A percentile compares a stretch with the other conserved stretches of the same genome.
Evolutionary conservation across 2,113 vertebrate genomes (phyloP).

Genomic region (Atractosteus spatula): DNA sequence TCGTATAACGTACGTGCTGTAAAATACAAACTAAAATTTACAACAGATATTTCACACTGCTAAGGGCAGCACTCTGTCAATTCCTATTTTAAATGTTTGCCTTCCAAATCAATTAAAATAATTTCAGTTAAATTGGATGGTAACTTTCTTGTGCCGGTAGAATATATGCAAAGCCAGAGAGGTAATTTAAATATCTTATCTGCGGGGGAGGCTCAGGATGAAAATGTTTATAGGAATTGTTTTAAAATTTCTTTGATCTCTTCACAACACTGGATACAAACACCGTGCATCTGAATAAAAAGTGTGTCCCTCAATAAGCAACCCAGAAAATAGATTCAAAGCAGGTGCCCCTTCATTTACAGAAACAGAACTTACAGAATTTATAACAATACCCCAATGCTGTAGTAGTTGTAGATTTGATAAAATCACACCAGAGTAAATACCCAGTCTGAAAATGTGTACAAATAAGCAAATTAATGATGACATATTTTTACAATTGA

Average conservation of each 20-base stretch:
- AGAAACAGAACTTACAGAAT: too few relatives aligned
- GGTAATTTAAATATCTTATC: slow-evolving; percentile 13
- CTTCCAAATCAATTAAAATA: slow-evolving; percentile 12
- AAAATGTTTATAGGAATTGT: slow-evolving; percentile 8
- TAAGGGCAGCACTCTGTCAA: background rate
- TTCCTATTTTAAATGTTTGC: background rate
- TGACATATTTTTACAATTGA: too few relatives aligned
- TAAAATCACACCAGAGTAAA: too few relatives aligned
- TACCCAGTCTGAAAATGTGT: too few relatives aligned
- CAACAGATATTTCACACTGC: background rate
- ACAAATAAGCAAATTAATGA: too few relatives aligned
- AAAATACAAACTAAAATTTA: background rate
- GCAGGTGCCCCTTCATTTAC: too few relatives aligned
- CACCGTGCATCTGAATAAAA: background rate
- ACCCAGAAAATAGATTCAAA: too few relatives aligned
- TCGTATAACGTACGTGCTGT: background rate
- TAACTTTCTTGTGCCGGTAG: background rate
- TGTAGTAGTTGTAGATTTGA: too few relatives aligned
- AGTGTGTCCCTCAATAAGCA: too few relatives aligned
- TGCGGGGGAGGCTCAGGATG: slow-evolving; percentile 1
- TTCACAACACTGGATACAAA: background rate
- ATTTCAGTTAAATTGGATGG: background rate
- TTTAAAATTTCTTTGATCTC: background rate
- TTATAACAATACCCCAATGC: too few relatives aligned
- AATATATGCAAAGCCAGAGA: slow-evolving; percentile 1